Evolutionary conservation across 2,797 vertebrate species (phyloP).

Genomic region (Bovichtus variegatus): DNA sequence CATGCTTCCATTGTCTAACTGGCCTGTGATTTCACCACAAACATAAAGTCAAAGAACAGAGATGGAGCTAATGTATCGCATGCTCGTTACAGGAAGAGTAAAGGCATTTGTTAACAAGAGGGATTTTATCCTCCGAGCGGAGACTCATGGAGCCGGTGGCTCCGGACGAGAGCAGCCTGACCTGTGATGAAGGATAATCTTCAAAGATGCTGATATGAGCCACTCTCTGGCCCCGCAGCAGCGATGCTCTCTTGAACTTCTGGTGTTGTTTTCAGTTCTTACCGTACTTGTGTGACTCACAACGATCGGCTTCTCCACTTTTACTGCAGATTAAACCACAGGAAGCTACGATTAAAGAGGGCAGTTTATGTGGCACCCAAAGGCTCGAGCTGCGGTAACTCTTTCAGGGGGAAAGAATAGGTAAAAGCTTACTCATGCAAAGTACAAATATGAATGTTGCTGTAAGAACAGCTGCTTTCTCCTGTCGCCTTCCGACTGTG

Average conservation of each 20-base stretch:
- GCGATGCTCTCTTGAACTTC: background rate
- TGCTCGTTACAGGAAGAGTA: background rate
- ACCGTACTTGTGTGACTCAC: background rate
- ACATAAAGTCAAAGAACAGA: background rate
- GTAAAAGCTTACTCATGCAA: constrained; percentile 12
- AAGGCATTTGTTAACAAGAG: no score
- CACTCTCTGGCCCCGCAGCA: background rate
- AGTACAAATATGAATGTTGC: background rate
- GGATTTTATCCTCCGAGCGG: background rate
- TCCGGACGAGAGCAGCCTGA: background rate
- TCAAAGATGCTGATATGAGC: background rate
- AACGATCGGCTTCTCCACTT: background rate
- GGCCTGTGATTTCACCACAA: background rate
- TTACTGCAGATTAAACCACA: constrained; percentile 20
- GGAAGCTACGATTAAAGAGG: constrained; percentile 11
- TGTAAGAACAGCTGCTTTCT: background rate
- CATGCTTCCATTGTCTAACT: background rate
- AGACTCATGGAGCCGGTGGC: background rate
- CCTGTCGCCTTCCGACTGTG: background rate
- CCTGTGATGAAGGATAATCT: background rate
- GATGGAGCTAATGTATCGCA: background rate
- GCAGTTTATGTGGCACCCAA: constrained; percentile 30
- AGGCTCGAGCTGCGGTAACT: background rate
- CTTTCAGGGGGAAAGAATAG: background rate
- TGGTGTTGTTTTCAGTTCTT: background rate